phyloP scores from a whole-genome alignment of 2,888 invertebrate genomes.

The Oscheius sp. region DNA sequence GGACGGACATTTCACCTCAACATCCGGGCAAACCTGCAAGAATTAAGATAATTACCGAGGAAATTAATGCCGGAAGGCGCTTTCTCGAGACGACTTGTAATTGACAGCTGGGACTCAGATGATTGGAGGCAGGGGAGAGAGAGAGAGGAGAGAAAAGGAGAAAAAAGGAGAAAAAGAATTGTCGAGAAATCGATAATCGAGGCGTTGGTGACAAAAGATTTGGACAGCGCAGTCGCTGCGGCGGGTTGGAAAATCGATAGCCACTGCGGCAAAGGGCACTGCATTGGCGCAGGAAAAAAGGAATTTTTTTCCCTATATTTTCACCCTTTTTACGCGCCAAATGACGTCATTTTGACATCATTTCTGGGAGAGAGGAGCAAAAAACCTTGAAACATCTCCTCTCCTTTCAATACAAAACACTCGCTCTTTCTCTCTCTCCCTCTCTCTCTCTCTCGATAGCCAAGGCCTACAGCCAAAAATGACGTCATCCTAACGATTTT shows the following conservation, averaged over 20 bases:
- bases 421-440: no score
- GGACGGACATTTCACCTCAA: slow-evolving; percentile 20
- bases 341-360: slow-evolving; percentile 23
- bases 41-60: neutral
- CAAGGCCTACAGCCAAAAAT: neutral
- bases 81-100: neutral
- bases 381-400: no score
- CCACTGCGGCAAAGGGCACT: slow-evolving; percentile 32
- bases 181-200: slow-evolving; percentile 22
- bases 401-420: no score
- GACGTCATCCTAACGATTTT: neutral
- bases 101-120: neutral
- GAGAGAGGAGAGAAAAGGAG: slow-evolving; percentile 1
- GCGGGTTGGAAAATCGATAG: slow-evolving; percentile 23
- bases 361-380: neutral
- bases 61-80: neutral
- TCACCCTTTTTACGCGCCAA: slow-evolving; percentile 12
- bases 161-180: slow-evolving; percentile 14
- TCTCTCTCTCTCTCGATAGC: no score
- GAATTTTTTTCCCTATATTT: no score
- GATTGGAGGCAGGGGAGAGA: neutral
- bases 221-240: slow-evolving; percentile 29
- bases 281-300: slow-evolving; percentile 13
- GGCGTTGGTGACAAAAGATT: slow-evolving; percentile 29
- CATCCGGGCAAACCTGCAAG: neutral